Conservation (phyloP, 1,140 invertebrate species). For the Magallana gigas region DNA sequence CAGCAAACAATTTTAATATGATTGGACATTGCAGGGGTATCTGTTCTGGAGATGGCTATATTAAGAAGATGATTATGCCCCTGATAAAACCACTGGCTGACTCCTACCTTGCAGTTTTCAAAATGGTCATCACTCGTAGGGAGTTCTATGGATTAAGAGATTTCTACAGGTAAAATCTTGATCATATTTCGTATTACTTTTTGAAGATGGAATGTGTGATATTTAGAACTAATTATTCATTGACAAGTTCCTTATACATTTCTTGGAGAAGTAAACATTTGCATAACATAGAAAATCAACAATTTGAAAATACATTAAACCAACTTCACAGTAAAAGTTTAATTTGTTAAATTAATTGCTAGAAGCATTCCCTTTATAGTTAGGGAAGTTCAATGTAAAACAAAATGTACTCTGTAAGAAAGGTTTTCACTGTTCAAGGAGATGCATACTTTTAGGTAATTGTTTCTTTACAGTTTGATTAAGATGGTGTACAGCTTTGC, state of each 20-base stretch:
- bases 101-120: conserved; percentile 70
- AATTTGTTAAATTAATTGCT: too few relatives aligned
- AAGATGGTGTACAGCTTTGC: conserved; percentile 75
- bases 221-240: too few relatives aligned
- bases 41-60: conserved; percentile 57
- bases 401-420: too few relatives aligned
- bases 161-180: conserved; percentile 73
- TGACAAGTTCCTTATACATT: too few relatives aligned
- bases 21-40: conserved; percentile 68
- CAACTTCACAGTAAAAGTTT: too few relatives aligned
- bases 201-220: background rate
- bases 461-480: conserved; percentile 65
- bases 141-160: conserved; percentile 78
- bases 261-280: background rate
- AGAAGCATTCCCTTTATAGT: too few relatives aligned
- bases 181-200: background rate
- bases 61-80: conserved; percentile 57
- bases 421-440: too few relatives aligned
- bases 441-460: too few relatives aligned
- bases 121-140: conserved; percentile 61
- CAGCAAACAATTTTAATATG: background rate
- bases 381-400: too few relatives aligned
- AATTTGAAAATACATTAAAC: background rate
- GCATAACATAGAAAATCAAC: background rate
- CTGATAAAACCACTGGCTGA: conserved; percentile 65